Base-by-base conservation (phyloP, 2,113 vertebrate species). In the Ictalurus furcatus region DNA sequence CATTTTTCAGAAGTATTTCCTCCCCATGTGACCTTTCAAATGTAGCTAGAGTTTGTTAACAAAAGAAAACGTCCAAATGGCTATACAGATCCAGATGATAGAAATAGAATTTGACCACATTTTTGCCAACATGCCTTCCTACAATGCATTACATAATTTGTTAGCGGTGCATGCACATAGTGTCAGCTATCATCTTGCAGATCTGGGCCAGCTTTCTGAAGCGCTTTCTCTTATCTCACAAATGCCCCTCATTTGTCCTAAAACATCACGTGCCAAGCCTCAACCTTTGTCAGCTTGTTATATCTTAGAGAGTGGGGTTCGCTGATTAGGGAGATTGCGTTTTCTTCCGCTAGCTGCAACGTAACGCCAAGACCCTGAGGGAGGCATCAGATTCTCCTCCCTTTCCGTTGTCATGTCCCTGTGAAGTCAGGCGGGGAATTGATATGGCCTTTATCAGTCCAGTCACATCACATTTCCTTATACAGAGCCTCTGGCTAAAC, bases 361-460 rank as follows among this genome's bases (percentile, higher is more conserved):
- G 3, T 34, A 74, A 69, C 19, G 28, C n/a, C 7, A 16, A 17
- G 28, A 40, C 80, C 91, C 84, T 84, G 44, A 56, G 91, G 88
- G 91, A 91, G 40, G 40, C 84, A 92, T 92, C 90, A 34, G 19
- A 86, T 94, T 93, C 91, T 91, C 48, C 34, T 0, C 25, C 56
- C 37, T 89, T 90, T 67, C 84, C 82, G 71, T 85, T 7, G 30
- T 90, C 80, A 86, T 61, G 78, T 84, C 61, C 25, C 56, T 90
- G 91, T 84, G 63, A 86, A 91, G 88, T 56, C 76, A 88, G 90
- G 81, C 58, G 78, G 85, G 80, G 71, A 90, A 92, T 92, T 81
- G 19, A 93, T 93, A 86, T 84, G 28, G 82, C 90, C 87, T 65
- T 93, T 88, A 92, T 91, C 92, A 92, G 90, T 93, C 88, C 34